A percentile compares a stretch with the other conserved stretches of the same genome.
Conservation (phyloP, 1,140 invertebrate genomes). For the Bombus pyrosoma region DNA sequence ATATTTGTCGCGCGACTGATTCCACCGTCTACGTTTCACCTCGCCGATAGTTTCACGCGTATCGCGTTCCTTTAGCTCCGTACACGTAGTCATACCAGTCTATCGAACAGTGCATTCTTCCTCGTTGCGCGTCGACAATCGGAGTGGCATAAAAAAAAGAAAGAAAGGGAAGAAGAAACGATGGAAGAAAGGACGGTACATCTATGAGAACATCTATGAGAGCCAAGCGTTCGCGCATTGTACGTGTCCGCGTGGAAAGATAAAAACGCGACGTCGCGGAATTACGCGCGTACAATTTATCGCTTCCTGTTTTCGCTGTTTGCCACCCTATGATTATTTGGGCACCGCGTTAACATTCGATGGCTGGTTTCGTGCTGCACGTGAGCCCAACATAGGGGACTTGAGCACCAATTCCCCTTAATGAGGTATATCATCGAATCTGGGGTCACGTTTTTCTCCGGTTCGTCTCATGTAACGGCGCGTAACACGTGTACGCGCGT, state of each 20-base stretch:
- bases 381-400: not conserved
- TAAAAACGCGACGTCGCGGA: conserved; percentile 13
- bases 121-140: not conserved
- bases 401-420: not conserved
- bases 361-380: not conserved
- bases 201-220: conserved; percentile 17
- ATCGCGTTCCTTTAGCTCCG: not conserved
- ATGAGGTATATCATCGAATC: not conserved
- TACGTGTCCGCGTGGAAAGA: not conserved
- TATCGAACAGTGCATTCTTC: not conserved
- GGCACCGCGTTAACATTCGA: not conserved
- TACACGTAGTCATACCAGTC: not conserved
- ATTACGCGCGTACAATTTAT: conserved; percentile 4
- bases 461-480: not conserved
- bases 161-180: not conserved
- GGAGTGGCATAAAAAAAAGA: no score
- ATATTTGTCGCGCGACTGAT: not conserved
- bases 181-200: not conserved
- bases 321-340: not conserved
- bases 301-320: not conserved
- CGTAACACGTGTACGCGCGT: conserved; percentile 20
- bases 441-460: not conserved
- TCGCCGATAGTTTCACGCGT: not conserved
- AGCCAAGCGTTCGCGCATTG: not conserved
- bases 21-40: not conserved